Evolutionary conservation across 2,113 vertebrate genomes (phyloP).

Genomic region (Coregonus clupeaformis): DNA sequence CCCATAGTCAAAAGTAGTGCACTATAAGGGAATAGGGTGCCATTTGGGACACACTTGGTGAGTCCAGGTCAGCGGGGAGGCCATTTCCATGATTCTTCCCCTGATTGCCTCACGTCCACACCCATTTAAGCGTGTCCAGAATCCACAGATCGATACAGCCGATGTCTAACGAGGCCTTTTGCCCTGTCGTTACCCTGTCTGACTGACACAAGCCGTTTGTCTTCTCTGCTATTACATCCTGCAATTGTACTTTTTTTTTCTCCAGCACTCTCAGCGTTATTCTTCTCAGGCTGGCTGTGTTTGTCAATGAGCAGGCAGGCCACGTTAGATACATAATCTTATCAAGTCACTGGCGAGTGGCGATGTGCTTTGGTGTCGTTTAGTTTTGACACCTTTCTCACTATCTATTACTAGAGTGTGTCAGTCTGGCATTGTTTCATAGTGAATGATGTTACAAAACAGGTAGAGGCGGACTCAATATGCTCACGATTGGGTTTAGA

Average conservation of each 20-base stretch:
- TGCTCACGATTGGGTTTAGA: no score
- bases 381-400: no score
- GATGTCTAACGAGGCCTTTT: slow-evolving; percentile 27
- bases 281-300: slow-evolving; percentile 30
- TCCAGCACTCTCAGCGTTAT: slow-evolving; percentile 13
- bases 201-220: slow-evolving; percentile 57
- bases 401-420: no score
- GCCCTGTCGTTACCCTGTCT: slow-evolving; percentile 9
- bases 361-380: no score
- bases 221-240: slow-evolving; percentile 54
- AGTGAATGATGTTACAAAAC: no score
- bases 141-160: slow-evolving; percentile 58
- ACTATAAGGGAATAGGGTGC: no score
- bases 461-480: no score
- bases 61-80: slow-evolving; percentile 10
- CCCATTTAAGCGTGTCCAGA: slow-evolving; percentile 16
- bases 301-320: slow-evolving; percentile 25
- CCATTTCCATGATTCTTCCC: slow-evolving; percentile 21
- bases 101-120: slow-evolving; percentile 15
- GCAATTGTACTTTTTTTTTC: slow-evolving; percentile 65
- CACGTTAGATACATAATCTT: no score
- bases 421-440: no score
- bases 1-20: no score
- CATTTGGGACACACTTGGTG: background rate
- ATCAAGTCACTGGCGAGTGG: no score